Percentiles rank a stretch among this genome's conserved stretches.
Conservation (phyloP, 2,888 invertebrate species). For the Apamea anceps region DNA sequence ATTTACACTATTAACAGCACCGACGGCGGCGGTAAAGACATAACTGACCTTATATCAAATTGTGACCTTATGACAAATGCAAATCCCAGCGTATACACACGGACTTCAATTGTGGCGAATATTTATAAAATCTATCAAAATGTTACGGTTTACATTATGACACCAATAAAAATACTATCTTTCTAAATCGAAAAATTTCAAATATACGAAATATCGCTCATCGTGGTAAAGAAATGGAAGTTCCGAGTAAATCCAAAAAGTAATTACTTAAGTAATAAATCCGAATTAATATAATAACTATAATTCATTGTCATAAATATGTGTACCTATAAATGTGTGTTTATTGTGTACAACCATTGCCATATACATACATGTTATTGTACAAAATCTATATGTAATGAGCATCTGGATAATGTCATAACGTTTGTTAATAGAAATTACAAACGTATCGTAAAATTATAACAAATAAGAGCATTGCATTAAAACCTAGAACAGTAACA, state of each 20-base stretch:
- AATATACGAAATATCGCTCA: not conserved
- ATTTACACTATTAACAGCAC: slow-evolving; percentile 34
- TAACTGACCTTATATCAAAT: slow-evolving; percentile 66
- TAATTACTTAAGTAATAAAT: not conserved
- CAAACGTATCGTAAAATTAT: not conserved
- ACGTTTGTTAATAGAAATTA: not conserved
- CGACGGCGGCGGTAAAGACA: slow-evolving; percentile 30
- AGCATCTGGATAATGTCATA: too few species aligned
- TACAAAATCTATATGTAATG: not conserved
- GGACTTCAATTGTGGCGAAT: slow-evolving; percentile 29
- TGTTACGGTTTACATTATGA: not conserved
- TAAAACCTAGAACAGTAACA: not conserved
- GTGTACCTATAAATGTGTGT: too few species aligned
- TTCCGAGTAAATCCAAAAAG: not conserved
- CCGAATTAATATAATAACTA: not conserved
- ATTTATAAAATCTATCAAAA: not conserved
- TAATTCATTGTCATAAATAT: too few species aligned
- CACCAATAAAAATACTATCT: not conserved
- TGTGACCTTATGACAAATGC: slow-evolving; percentile 69
- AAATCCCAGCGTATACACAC: slow-evolving; percentile 62
- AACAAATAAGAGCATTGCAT: not conserved
- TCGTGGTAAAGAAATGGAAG: not conserved
- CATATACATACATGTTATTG: not conserved
- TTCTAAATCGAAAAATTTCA: not conserved
- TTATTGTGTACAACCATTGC: not conserved